phyloP scores from a whole-genome alignment of 2,797 vertebrate species.

The Mormyrops attenuatus region DNA sequence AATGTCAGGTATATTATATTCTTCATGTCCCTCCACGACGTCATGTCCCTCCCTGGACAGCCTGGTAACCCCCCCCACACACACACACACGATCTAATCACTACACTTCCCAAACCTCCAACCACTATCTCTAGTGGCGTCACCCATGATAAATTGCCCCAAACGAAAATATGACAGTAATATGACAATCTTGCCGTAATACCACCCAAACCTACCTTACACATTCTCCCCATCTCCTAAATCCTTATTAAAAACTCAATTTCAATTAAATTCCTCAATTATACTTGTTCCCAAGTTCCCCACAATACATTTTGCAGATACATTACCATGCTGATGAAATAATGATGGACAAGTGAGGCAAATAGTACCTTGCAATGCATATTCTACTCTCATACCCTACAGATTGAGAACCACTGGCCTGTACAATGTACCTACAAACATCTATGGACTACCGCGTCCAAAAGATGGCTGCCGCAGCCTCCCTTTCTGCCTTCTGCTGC shows the following conservation, averaged over 20 bases:
- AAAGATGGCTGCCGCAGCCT: not conserved
- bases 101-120: not conserved
- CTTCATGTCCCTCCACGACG: not conserved
- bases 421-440: too few species aligned
- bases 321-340: not conserved
- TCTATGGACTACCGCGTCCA: not conserved
- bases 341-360: not conserved
- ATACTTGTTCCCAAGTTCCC: too few species aligned
- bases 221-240: not conserved
- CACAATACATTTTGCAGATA: not conserved
- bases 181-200: not conserved
- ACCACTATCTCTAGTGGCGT: not conserved
- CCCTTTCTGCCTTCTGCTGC: not conserved
- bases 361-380: not conserved
- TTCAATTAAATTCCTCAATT: not conserved
- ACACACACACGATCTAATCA: not conserved
- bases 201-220: not conserved
- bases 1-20: too few species aligned
- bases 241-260: not conserved
- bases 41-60: not conserved
- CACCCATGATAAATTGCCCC: not conserved
- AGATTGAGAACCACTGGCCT: not conserved
- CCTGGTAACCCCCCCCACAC: not conserved
- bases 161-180: not conserved
- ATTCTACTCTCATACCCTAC: not conserved